Evolutionary conservation across 2,113 vertebrate genomes (phyloP).

Genomic region (Phylloscopus trochilus): DNA sequence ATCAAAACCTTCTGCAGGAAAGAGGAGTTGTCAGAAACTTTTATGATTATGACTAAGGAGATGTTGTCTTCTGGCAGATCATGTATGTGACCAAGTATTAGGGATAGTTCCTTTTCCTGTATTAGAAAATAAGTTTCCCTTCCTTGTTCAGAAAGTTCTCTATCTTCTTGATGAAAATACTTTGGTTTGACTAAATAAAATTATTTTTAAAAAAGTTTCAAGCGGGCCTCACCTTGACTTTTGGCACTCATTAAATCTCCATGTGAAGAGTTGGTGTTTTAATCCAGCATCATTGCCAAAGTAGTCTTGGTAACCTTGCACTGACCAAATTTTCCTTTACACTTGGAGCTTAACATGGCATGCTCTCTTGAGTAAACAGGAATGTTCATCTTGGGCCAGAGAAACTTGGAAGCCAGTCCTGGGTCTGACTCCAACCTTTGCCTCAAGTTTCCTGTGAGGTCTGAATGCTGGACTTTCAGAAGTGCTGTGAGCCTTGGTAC

Average conservation of each 20-base stretch:
- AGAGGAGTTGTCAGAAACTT: not conserved
- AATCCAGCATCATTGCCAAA: not conserved
- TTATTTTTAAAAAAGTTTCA: not conserved
- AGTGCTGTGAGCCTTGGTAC: not conserved
- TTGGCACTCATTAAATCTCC: not conserved
- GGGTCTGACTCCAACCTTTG: not conserved
- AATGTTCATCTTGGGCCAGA: slow-evolving; percentile 1
- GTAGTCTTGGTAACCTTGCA: not conserved
- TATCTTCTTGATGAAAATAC: not conserved
- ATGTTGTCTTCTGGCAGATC: not conserved
- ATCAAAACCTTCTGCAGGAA: not conserved
- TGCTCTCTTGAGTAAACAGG: not conserved
- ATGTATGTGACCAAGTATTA: not conserved
- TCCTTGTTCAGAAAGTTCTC: not conserved
- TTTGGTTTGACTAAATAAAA: not conserved
- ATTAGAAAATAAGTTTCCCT: not conserved
- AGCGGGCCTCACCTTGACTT: not conserved
- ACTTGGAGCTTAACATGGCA: not conserved
- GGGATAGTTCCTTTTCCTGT: not conserved
- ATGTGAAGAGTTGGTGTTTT: not conserved
- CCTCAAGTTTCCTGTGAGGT: slow-evolving; percentile 20
- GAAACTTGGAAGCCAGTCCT: not conserved
- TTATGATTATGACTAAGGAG: not conserved
- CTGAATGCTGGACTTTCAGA: not conserved
- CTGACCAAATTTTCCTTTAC: slow-evolving; percentile 21